Evolutionary conservation across 1,140 invertebrate species (phyloP).

Genomic region (Drosophila tsacasi): DNA sequence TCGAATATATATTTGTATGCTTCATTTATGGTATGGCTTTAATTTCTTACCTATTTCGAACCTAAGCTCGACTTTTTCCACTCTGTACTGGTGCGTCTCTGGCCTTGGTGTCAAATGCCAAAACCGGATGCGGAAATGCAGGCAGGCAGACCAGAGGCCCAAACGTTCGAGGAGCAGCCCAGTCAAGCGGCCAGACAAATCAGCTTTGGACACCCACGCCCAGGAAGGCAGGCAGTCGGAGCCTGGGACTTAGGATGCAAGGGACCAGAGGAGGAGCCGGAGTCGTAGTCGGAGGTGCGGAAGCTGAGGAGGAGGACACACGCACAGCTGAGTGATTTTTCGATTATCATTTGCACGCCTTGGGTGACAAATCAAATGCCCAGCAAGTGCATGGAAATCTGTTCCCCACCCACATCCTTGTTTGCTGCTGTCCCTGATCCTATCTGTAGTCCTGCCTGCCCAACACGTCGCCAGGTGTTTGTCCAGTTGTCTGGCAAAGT

Average conservation of each 20-base stretch:
- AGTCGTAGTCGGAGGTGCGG: neutral
- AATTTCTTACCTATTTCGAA: no score
- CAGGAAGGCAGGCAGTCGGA: conserved; percentile 6
- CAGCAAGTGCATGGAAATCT: conserved; percentile 72
- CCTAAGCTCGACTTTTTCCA: neutral
- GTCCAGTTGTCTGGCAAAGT: conserved; percentile 44
- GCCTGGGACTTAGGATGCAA: neutral
- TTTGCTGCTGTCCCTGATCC: conserved; percentile 1
- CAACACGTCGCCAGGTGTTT: conserved; percentile 7
- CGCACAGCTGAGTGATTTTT: conserved; percentile 82
- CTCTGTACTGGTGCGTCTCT: conserved; percentile 22
- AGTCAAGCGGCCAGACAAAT: conserved; percentile 81
- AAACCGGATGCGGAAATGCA: conserved; percentile 81
- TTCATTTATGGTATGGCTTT: no score
- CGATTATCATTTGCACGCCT: conserved; percentile 83
- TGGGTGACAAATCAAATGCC: conserved; percentile 82
- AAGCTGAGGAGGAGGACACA: conserved; percentile 31
- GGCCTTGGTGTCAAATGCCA: conserved; percentile 78
- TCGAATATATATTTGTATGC: no score
- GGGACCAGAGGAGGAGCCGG: neutral
- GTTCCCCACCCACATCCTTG: conserved; percentile 14
- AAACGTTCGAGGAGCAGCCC: conserved; percentile 58
- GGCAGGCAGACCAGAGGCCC: conserved; percentile 47
- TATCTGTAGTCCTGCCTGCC: neutral
- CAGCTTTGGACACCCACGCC: conserved; percentile 66